Evolutionary conservation across 1,140 invertebrate genomes (phyloP), one percentile per base, ranked within the genome.

Genomic region (Eumaeus atala): DNA sequence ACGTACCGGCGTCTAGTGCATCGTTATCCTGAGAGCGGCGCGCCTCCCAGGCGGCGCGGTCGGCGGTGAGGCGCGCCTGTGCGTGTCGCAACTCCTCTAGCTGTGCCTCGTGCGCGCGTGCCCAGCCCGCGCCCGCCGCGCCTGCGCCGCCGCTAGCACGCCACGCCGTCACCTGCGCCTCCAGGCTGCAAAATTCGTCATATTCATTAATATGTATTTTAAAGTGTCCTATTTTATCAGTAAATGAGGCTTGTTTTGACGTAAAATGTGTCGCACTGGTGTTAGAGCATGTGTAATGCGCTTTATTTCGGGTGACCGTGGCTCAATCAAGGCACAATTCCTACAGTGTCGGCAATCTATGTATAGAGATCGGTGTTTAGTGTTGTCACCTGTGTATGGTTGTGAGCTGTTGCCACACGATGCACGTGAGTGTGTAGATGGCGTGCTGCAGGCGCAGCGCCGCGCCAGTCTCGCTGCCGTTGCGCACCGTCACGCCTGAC

Each of bases 331-430:
- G n/a, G n/a, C n/a, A n/a, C n/a, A n/a, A n/a, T n/a, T n/a, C n/a
- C n/a, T n/a, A n/a, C n/a, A n/a, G n/a, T n/a, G n/a, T n/a, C n/a
- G n/a, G n/a, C n/a, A n/a, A n/a, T n/a, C n/a, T n/a, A n/a, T n/a
- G n/a, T n/a, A n/a, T n/a, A n/a, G n/a, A n/a, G n/a, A n/a, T 28
- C 21, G 21, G 2, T 28, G 21, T 28, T 28, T 28, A 28, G 21
- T 28, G 21, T 28, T 28, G 21, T 28, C 21, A 91, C 91, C 90
- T 93, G 67, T 95, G 93, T 67, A 95, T 94, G n/a, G 91, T 94
- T 0, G 94, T 95, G 88, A 95, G 93, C 67, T 95, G 92, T 77
- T 95, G 94, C 61, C 92, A 95, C 59, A 95, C 94, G 58, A 95
- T 94, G 72, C 93, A 95, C 0, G 95, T 89, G 34, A 96, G 85